These are phyloP conservation scores for Gila orcuttii DNA, from an alignment of 2,113 vertebrate genomes.

Conservation along the genomic window DNA sequence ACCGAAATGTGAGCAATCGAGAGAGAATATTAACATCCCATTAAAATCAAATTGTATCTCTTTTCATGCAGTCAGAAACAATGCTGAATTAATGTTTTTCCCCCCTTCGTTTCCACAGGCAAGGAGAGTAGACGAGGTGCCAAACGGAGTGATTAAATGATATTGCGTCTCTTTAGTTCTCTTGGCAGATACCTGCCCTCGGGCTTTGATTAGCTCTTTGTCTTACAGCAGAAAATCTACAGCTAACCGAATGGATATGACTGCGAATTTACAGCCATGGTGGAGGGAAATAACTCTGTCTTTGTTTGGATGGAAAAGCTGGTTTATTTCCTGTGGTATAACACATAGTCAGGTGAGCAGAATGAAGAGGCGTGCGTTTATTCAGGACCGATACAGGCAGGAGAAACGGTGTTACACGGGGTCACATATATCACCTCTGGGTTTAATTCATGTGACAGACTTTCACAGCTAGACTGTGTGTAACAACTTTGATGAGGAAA, in stretches of 20 bases:
- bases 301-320: conserved; percentile 60
- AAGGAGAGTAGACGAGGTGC: conserved; percentile 68
- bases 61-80: conserved; percentile 71
- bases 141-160: conserved; percentile 80
- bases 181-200: conserved; percentile 79
- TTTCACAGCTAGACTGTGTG: conserved; percentile 6
- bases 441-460: conserved; percentile 25
- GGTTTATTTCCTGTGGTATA: conserved; percentile 64
- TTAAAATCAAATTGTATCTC: conserved; percentile 74
- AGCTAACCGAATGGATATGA: conserved; percentile 69
- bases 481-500: conserved; percentile 1
- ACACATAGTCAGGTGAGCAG: conserved; percentile 65
- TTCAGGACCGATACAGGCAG: conserved; percentile 53
- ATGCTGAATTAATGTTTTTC: conserved; percentile 78
- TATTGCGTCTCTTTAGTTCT: conserved; percentile 86
- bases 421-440: conserved; percentile 31
- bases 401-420: conserved; percentile 58
- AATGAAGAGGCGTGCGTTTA: conserved; percentile 57
- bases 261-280: conserved; percentile 67
- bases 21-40: conserved; percentile 68
- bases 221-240: conserved; percentile 80
- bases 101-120: conserved; percentile 27
- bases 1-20: conserved; percentile 44
- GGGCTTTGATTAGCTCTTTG: conserved; percentile 85
- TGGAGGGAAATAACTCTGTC: conserved; percentile 72